Percentiles rank a stretch among this genome's conserved stretches.
phyloP scores from a whole-genome alignment of 1,140 invertebrate species.

The Saccostrea echinata region DNA sequence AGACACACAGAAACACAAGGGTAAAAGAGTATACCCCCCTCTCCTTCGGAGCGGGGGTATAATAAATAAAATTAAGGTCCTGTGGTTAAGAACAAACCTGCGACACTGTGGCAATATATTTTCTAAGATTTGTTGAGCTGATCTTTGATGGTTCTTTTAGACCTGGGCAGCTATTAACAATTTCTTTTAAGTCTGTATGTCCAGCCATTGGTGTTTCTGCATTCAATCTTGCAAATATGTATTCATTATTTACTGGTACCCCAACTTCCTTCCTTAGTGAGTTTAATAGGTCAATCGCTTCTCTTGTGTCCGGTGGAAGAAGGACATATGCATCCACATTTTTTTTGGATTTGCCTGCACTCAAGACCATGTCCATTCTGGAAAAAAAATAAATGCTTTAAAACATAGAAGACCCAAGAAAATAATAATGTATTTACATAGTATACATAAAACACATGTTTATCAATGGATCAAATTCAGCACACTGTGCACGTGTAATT shows the following conservation, averaged over 20 bases:
- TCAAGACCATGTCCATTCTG: conserved; percentile 56
- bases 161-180: conserved; percentile 28
- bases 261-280: background rate
- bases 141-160: conserved; percentile 41
- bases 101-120: conserved; percentile 25
- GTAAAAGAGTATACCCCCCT: no score
- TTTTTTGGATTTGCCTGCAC: conserved; percentile 48
- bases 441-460: no score
- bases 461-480: no score
- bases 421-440: no score
- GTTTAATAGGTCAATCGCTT: conserved; percentile 36
- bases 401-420: no score
- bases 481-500: no score
- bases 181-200: conserved; percentile 45
- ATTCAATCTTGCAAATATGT: conserved; percentile 38
- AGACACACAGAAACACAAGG: no score
- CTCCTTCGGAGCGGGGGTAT: no score
- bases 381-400: conserved; percentile 33
- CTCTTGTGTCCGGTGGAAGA: conserved; percentile 44
- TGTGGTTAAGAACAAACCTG: no score
- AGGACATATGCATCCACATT: conserved; percentile 53
- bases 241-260: conserved; percentile 33
- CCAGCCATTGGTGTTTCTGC: conserved; percentile 48
- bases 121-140: conserved; percentile 35
- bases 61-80: no score